A percentile compares a stretch with the other conserved stretches of the same genome.
Conservation (phyloP, 1,140 invertebrate species). For the Palaemon carinicauda region DNA sequence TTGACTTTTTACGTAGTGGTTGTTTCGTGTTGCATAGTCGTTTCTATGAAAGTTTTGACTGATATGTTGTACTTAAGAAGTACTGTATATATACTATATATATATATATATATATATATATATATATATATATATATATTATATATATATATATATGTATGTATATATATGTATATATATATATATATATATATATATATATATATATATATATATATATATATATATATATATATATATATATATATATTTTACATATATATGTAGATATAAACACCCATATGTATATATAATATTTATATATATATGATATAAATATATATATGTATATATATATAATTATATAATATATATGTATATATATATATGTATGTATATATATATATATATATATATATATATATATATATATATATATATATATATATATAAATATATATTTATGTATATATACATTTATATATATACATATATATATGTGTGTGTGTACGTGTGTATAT, state of each 20-base stretch:
- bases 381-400: constrained; percentile 28
- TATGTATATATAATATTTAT: constrained; percentile 14
- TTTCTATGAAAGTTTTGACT: too few relatives aligned
- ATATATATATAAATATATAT: background rate
- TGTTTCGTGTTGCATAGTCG: too few relatives aligned
- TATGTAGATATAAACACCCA: background rate
- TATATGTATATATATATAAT: constrained; percentile 7
- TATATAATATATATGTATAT: background rate
- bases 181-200: background rate
- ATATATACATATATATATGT: background rate
- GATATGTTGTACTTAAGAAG: too few relatives aligned
- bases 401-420: constrained; percentile 12
- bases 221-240: constrained; percentile 15
- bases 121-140: too few relatives aligned
- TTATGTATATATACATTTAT: constrained; percentile 10
- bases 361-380: background rate
- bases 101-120: too few relatives aligned
- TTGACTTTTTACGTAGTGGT: too few relatives aligned
- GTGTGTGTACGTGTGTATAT: background rate
- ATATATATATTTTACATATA: constrained; percentile 1
- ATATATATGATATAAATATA: constrained; percentile 3
- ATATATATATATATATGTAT: background rate
- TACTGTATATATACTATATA: too few relatives aligned
- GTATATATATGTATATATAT: background rate
- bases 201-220: background rate